phyloP scores from a whole-genome alignment of 2,797 vertebrate genomes.

The Thunnus albacares region DNA sequence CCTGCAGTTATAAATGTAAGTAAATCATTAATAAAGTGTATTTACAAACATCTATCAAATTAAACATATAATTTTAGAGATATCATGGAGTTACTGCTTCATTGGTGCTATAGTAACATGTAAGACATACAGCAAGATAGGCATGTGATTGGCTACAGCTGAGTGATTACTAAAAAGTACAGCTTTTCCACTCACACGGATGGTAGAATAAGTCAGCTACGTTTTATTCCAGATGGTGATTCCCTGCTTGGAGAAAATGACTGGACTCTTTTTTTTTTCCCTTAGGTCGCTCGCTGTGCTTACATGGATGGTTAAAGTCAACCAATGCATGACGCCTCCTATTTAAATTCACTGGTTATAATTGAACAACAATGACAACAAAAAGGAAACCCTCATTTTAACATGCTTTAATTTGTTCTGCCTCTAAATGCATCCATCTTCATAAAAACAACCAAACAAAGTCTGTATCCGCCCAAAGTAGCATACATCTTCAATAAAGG shows the following conservation, averaged over 20 bases:
- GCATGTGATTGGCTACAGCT: background rate
- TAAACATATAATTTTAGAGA: background rate
- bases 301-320: constrained; percentile 34
- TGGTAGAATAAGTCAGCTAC: constrained; percentile 10
- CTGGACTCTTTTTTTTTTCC: background rate
- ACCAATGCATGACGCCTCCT: background rate
- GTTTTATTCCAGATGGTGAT: constrained; percentile 12
- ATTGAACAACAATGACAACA: constrained; percentile 6
- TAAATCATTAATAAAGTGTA: background rate
- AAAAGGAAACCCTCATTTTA: constrained; percentile 11
- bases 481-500: constrained; percentile 53
- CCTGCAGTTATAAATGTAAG: background rate
- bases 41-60: background rate
- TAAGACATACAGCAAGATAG: background rate
- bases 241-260: background rate
- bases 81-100: background rate
- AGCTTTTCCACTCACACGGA: constrained; percentile 1
- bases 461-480: constrained; percentile 23
- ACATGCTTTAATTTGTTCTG: constrained; percentile 19
- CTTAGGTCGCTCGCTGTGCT: background rate
- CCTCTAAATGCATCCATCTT: constrained; percentile 19
- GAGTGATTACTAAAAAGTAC: background rate
- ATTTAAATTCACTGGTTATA: constrained; percentile 1
- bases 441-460: constrained; percentile 18
- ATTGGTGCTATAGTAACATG: background rate